A percentile compares a stretch with the other conserved stretches of the same genome.
Evolutionary conservation across 2,888 invertebrate species (phyloP).

Genomic region (Drosophila niveifrons): DNA sequence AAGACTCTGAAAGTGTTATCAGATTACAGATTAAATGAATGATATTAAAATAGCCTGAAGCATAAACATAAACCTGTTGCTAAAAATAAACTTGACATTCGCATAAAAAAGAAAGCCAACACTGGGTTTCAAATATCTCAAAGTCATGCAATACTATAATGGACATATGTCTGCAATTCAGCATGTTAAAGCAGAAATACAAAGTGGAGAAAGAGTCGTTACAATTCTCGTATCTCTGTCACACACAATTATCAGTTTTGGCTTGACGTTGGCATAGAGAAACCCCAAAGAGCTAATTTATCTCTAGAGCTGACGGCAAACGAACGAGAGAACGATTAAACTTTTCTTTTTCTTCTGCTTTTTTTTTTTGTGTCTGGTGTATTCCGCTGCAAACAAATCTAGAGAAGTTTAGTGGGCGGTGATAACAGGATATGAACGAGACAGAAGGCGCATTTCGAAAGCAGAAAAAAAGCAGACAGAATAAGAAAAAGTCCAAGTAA

Average conservation of each 20-base stretch:
- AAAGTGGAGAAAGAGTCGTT: not conserved
- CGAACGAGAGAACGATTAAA: conserved; percentile 37
- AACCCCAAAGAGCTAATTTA: conserved; percentile 58
- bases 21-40: not conserved
- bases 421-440: conserved; percentile 23
- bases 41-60: too few relatives aligned
- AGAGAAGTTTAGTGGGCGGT: conserved; percentile 34
- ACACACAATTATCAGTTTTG: conserved; percentile 52
- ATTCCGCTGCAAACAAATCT: conserved; percentile 31
- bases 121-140: conserved; percentile 2
- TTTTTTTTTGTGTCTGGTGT: too few relatives aligned
- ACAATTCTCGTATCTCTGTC: conserved; percentile 9
- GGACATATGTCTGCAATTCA: conserved; percentile 1
- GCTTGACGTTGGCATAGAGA: conserved; percentile 15
- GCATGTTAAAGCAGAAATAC: not conserved
- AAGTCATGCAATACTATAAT: conserved; percentile 7
- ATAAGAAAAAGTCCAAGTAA: conserved; percentile 13
- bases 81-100: not conserved
- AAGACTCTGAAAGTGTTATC: not conserved
- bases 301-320: conserved; percentile 27
- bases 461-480: not conserved
- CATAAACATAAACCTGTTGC: not conserved
- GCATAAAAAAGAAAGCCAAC: not conserved
- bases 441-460: conserved; percentile 31
- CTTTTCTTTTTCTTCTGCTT: conserved; percentile 32